Conservation (phyloP, 1,140 invertebrate species). For the Drosophila pectinifera region DNA sequence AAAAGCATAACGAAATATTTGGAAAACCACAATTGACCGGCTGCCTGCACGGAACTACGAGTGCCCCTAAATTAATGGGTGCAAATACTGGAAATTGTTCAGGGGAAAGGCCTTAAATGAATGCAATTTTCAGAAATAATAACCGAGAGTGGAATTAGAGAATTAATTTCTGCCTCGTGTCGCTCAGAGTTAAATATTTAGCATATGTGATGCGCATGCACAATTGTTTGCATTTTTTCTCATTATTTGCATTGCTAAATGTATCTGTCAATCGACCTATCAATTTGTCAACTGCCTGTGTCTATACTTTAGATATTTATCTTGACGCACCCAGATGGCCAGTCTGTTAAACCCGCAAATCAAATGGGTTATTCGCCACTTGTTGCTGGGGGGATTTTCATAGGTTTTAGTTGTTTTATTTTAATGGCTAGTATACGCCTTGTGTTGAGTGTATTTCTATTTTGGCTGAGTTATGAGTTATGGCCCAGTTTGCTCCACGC, state of each 20-base stretch:
- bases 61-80: constrained; percentile 41
- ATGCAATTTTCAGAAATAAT: constrained; percentile 4
- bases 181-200: constrained; percentile 26
- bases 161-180: background rate
- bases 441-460: constrained; percentile 5
- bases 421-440: constrained; percentile 6
- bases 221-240: background rate
- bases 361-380: background rate
- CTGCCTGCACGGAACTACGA: constrained; percentile 19
- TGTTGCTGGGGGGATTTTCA: background rate
- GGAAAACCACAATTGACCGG: constrained; percentile 19
- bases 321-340: constrained; percentile 10
- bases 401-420: background rate
- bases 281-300: constrained; percentile 26
- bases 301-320: constrained; percentile 37
- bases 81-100: constrained; percentile 7
- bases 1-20: constrained; percentile 50
- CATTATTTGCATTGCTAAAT: constrained; percentile 37
- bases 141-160: background rate
- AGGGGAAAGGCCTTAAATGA: background rate
- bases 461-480: constrained; percentile 34
- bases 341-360: constrained; percentile 2
- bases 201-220: constrained; percentile 17
- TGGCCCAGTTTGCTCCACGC: constrained; percentile 30
- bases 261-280: constrained; percentile 36